Evolutionary conservation across 2,797 vertebrate species (phyloP), one percentile per base, ranked within the genome.

Genomic region (Phrynocephalus vlangalii): DNA sequence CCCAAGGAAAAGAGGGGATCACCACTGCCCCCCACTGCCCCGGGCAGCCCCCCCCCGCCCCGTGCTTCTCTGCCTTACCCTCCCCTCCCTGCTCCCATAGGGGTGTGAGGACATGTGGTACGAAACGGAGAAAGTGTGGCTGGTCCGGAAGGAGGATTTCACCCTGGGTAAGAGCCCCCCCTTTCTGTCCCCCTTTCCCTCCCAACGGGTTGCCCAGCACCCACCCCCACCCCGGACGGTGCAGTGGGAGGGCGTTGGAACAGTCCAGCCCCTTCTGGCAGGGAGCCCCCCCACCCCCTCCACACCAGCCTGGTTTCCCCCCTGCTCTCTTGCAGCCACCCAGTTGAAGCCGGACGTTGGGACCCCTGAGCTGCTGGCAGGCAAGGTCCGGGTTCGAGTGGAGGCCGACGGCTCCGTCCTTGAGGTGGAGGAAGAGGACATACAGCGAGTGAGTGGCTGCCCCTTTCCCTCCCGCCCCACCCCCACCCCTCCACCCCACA

Each of bases 311-410:
- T 20, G 15, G 15, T 13, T 18, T 9, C 8, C n/a, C 18, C 18
- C 30, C 85, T 63, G 6, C 18, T 86, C 71, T 83, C 1, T 84
- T 63, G 85, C 95, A 99, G 98, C 98, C 70, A 99, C 97, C 0
- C 98, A 98, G 93, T 96, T 99, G 88, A 99, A 99, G 90, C 99
- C 99, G 0, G 98, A 99, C 0, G 98, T 98, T 90, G 98, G 98
- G 1, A 99, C 99, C 0, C 98, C 98, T 0, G 98, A 99, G 30
- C 97, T 98, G 86, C 96, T 98, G 0, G 94, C 93, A 0, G 98
- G 98, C 38, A 95, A 92, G 89, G 97, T 98, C 83, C 96, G 98
- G 86, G 96, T 99, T 85, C 97, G 97, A 0, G 93, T 98, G 13
- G 97, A 98, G 0, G 93, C 80, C 0, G 98, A 98, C 0, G 94